These are phyloP conservation scores for Microcebus murinus DNA, from an alignment of 2,113 vertebrate species.

Conservation along the genomic window DNA sequence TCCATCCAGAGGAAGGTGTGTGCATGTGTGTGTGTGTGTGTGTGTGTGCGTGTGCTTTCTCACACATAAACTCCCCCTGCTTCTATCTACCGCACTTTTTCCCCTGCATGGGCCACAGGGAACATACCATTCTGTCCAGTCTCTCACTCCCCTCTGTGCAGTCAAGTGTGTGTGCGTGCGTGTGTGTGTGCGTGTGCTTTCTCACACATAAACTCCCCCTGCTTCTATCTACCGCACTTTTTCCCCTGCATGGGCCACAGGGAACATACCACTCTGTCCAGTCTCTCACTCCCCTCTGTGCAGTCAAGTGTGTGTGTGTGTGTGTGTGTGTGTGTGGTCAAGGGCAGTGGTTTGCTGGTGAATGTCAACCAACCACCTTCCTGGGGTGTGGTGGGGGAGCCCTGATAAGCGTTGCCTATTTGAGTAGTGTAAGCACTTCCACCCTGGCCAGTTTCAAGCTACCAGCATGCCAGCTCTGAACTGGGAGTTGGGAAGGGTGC, in stretches of 20 bases:
- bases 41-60: background rate
- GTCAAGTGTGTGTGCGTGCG: background rate
- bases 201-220: background rate
- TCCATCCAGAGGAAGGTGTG: too few relatives aligned
- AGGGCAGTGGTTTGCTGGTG: background rate
- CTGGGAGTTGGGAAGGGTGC: accelerated
- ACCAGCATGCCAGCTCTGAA: background rate
- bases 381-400: background rate
- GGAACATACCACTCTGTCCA: background rate
- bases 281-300: background rate
- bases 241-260: background rate
- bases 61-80: background rate
- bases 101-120: background rate
- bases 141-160: background rate
- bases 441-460: background rate
- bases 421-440: background rate
- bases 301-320: accelerated
- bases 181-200: background rate
- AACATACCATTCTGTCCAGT: background rate
- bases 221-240: background rate
- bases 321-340: accelerated
- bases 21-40: background rate
- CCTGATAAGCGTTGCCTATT: background rate
- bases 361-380: background rate
- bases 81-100: background rate